Evolutionary conservation across 2,888 invertebrate species (phyloP).

Genomic region (Trachelus troglodyta): DNA sequence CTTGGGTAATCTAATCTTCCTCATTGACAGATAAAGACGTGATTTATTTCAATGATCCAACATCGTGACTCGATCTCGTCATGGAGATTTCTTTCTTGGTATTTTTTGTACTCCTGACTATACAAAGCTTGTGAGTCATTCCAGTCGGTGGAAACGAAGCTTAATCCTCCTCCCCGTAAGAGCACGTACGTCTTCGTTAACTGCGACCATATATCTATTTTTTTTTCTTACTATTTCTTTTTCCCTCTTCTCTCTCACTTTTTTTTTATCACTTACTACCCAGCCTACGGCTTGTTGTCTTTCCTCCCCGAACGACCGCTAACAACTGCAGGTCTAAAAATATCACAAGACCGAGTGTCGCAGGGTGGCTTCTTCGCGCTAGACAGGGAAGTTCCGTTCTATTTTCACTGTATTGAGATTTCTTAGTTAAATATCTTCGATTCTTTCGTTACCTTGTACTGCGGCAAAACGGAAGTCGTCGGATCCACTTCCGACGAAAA

Average conservation of each 20-base stretch:
- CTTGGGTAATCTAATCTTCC: slow-evolving; percentile 13
- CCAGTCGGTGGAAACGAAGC: slow-evolving; percentile 16
- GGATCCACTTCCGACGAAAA: slow-evolving; percentile 32
- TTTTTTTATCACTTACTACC: background rate
- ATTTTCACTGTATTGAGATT: background rate
- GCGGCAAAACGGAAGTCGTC: background rate
- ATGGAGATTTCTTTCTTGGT: background rate
- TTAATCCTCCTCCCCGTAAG: background rate
- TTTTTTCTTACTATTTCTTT: background rate
- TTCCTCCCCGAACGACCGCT: background rate
- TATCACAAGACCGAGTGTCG: background rate
- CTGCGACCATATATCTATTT: background rate
- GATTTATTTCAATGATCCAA: background rate
- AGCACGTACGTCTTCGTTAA: background rate
- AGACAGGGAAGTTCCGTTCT: background rate
- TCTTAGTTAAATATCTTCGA: background rate
- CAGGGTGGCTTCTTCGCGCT: background rate
- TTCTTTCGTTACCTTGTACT: background rate
- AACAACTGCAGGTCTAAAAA: background rate
- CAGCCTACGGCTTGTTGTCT: background rate
- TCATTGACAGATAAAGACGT: background rate
- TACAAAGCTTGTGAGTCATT: slow-evolving; percentile 6
- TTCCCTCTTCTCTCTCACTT: background rate
- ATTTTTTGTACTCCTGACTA: slow-evolving; percentile 10
- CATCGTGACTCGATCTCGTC: background rate